Base-by-base conservation (phyloP, 2,888 invertebrate genomes). In the Beris morrisii region DNA sequence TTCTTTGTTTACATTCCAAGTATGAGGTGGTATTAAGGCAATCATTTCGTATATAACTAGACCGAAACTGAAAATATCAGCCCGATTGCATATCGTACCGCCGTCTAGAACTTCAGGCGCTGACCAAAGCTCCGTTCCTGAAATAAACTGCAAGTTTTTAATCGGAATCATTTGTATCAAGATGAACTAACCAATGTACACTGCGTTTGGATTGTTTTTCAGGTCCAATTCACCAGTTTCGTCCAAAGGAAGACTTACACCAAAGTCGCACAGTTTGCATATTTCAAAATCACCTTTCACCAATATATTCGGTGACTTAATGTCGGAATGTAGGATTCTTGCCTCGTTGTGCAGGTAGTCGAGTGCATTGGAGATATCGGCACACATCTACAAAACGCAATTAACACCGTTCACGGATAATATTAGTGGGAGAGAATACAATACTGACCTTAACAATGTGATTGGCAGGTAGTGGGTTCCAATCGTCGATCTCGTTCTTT, bases 181-280 rank as follows among this genome's bases (percentile, higher is more conserved):
- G 22, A 22, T 22, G 22, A 9, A 46, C 73, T 76, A 76, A 85
- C 86, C 86, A 71, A 86, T 83, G 79, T 91, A 93, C 12, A 80
- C 76, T 28, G 82, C 81, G 12, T 84, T 81, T 4, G 82, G 83
- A 52, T 83, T 83, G 31, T 78, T 80, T 12, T 80, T 79, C 69
- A 85, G 82, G 72, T 88, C 85, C 30, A 91, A 75, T 3, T 82
- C 78, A 0, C 89, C 89, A 73, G 87, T 83, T 68, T 86, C 82
- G 54, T 87, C 86, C 2, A 93, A 77, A 0, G 89, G 88, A 68
- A 92, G 73, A 30, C 88, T 87, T n/a, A 92, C 91, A 4, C 93
- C 93, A 77, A 93, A 93, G 79, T 93, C 93, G 73, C 93, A 92
- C 15, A 93, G 79, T 77, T 94, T 93, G 71, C 92, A 89, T 2